phyloP scores from a whole-genome alignment of 35 echinoderm and acorn worm genomes.

The Eucidaris tribuloides region DNA sequence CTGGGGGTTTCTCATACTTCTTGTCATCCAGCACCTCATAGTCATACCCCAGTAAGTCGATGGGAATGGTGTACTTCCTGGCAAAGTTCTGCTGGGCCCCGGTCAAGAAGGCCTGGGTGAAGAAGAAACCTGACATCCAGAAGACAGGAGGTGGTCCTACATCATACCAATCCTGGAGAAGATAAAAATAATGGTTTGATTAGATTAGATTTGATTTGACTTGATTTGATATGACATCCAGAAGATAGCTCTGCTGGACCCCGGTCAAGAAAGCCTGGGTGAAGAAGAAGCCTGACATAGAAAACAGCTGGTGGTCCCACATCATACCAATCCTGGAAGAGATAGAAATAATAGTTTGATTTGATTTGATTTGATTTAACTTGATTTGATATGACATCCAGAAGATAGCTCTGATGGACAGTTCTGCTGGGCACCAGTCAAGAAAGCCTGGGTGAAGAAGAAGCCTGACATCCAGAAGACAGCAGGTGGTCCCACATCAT shows the following conservation, averaged over 20 bases:
- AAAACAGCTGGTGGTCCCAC: slow-evolving; percentile 84
- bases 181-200: not conserved
- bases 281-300: slow-evolving; percentile 97
- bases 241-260: slow-evolving; percentile 95
- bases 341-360: too few relatives aligned
- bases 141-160: slow-evolving; percentile 85
- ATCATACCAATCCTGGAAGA: slow-evolving; percentile 99
- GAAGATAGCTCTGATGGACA: too few relatives aligned
- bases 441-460: slow-evolving; percentile 99
- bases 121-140: slow-evolving; percentile 98
- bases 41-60: slow-evolving; percentile 94
- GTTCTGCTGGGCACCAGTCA: slow-evolving; percentile 94
- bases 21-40: slow-evolving; percentile 98
- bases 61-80: slow-evolving; percentile 98
- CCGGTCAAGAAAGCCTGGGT: slow-evolving; percentile 98
- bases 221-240: too few relatives aligned
- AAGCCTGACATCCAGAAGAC: slow-evolving; percentile 98
- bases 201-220: too few relatives aligned
- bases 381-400: too few relatives aligned
- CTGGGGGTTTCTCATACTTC: slow-evolving; percentile 80
- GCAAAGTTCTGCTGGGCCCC: slow-evolving; percentile 98
- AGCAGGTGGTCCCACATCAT: slow-evolving; percentile 81
- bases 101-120: slow-evolving; percentile 98
- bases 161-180: slow-evolving; percentile 97
- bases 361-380: too few relatives aligned